These are phyloP conservation scores for Ceratosolen solmsi DNA, from an alignment of 1,140 invertebrate genomes.

Conservation along the genomic window DNA sequence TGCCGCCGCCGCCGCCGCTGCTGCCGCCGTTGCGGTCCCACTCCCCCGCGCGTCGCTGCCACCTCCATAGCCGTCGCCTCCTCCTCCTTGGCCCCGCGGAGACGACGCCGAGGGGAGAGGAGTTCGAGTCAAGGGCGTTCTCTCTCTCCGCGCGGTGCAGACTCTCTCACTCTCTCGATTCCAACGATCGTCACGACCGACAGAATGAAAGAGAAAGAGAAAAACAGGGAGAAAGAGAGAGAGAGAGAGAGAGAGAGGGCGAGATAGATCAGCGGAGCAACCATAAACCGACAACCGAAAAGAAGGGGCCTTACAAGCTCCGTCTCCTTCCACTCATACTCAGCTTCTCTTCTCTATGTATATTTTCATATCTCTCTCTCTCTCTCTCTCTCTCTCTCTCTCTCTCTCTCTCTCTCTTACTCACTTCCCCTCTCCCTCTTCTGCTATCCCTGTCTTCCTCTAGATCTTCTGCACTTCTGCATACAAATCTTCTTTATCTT, in stretches of 20 bases:
- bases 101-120: slow-evolving; percentile 25
- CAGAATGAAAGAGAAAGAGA: slow-evolving; percentile 41
- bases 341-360: not conserved
- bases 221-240: not conserved
- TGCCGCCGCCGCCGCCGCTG: slow-evolving; percentile 51
- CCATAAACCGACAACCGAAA: slow-evolving; percentile 41
- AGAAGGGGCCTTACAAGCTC: slow-evolving; percentile 47
- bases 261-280: slow-evolving; percentile 45
- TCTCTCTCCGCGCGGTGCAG: slow-evolving; percentile 53
- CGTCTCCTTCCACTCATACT: slow-evolving; percentile 15
- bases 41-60: slow-evolving; percentile 61
- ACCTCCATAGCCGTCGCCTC: not conserved
- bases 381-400: slow-evolving; percentile 6
- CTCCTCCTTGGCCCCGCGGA: not conserved
- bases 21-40: slow-evolving; percentile 57
- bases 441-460: not conserved
- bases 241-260: slow-evolving; percentile 8
- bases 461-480: not conserved
- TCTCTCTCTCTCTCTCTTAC: slow-evolving; percentile 10
- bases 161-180: not conserved
- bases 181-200: not conserved
- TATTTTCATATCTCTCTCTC: not conserved
- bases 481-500: slow-evolving; percentile 37
- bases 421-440: slow-evolving; percentile 15
- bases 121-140: slow-evolving; percentile 70